Percentiles rank a stretch among this genome's conserved stretches.
These are phyloP conservation scores for Litoditis marina DNA, from an alignment of 2,888 invertebrate species.

Conservation along the genomic window DNA sequence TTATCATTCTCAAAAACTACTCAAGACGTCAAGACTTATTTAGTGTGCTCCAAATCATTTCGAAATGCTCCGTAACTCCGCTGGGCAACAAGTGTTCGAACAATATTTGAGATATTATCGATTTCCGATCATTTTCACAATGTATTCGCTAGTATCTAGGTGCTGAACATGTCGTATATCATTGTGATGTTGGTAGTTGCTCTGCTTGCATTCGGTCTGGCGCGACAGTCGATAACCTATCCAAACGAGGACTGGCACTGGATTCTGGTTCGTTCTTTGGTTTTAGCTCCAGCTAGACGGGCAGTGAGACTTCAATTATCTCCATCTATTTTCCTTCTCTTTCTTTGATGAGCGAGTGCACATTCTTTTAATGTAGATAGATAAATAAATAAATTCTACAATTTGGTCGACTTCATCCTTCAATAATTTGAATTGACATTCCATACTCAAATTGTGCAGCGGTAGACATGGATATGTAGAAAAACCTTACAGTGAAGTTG, in stretches of 20 bases:
- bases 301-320: too few species aligned
- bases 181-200: conserved; percentile 91
- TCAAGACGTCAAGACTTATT: too few species aligned
- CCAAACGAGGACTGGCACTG: conserved; percentile 86
- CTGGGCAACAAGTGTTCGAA: too few species aligned
- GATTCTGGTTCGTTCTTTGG: conserved; percentile 71
- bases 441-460: too few species aligned
- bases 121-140: conserved; percentile 62
- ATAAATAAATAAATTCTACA: too few species aligned
- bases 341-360: too few species aligned
- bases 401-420: not conserved
- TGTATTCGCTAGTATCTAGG: conserved; percentile 10
- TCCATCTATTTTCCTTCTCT: too few species aligned
- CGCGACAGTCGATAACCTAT: conserved; percentile 86
- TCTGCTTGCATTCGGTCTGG: conserved; percentile 90
- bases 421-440: too few species aligned
- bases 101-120: not conserved
- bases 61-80: not conserved
- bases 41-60: not conserved
- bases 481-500: too few species aligned
- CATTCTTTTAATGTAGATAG: too few species aligned
- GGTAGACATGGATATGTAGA: too few species aligned
- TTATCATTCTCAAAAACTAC: too few species aligned
- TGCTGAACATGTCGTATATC: conserved; percentile 85
- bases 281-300: not conserved